These are phyloP conservation scores for Catharus ustulatus DNA, from an alignment of 2,797 vertebrate genomes.

Conservation along the genomic window DNA sequence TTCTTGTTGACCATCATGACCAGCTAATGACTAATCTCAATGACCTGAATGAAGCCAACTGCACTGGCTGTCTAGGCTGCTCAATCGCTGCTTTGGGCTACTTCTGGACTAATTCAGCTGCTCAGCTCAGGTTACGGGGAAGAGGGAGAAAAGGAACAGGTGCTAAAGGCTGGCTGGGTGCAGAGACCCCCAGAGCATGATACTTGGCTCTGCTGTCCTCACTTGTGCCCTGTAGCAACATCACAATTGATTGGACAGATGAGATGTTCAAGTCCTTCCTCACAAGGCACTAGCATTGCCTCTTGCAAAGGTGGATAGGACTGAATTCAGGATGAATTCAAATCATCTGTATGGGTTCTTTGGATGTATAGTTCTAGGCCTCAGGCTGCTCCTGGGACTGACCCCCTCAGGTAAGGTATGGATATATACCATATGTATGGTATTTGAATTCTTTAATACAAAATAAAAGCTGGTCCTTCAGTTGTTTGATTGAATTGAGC, in stretches of 20 bases:
- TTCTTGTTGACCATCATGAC: background rate
- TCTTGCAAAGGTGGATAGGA: background rate
- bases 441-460: background rate
- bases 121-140: background rate
- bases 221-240: background rate
- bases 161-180: background rate
- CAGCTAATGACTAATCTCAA: background rate
- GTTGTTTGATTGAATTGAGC: background rate
- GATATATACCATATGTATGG: background rate
- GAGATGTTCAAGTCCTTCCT: background rate
- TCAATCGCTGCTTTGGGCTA: background rate
- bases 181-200: fast-evolving
- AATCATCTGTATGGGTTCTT: background rate
- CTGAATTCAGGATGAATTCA: background rate
- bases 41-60: background rate
- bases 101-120: background rate
- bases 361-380: background rate
- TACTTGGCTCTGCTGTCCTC: background rate
- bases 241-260: background rate
- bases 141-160: background rate
- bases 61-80: background rate
- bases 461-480: background rate
- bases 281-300: background rate
- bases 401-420: background rate
- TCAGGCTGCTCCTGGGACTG: background rate